A percentile compares a stretch with the other conserved stretches of the same genome.
Evolutionary conservation across 30 jellyfish, hydroid and myxozoan genomes (phyloP).

Genomic region (Chrysaora quinquecirrha): DNA sequence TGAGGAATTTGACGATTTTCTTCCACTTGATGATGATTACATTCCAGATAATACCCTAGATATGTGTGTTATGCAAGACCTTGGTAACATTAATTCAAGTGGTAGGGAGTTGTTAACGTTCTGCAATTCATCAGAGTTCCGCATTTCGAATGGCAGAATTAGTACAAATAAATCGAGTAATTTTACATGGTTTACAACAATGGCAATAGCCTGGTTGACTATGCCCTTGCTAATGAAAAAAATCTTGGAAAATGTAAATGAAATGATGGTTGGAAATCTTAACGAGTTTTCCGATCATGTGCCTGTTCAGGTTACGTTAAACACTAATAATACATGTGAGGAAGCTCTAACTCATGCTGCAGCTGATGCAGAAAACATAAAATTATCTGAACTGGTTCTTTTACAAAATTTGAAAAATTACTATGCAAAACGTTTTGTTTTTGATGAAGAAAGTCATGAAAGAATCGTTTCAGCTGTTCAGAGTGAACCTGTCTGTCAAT

Average conservation of each 20-base stretch:
- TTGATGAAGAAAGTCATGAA: not conserved
- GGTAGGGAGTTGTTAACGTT: too few relatives aligned
- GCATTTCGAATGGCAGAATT: too few relatives aligned
- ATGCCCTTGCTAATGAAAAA: not conserved
- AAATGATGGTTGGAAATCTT: not conserved
- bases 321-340: too few relatives aligned
- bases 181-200: not conserved
- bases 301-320: not conserved
- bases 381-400: too few relatives aligned
- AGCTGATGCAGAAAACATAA: too few relatives aligned
- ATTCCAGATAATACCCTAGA: not conserved
- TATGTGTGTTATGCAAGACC: not conserved
- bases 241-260: not conserved
- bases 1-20: too few relatives aligned
- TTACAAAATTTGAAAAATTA: too few relatives aligned
- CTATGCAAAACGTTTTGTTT: not conserved
- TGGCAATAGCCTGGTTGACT: not conserved
- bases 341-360: not conserved
- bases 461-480: too few relatives aligned
- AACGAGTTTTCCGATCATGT: not conserved
- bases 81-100: too few relatives aligned
- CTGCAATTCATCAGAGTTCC: not conserved
- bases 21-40: too few relatives aligned
- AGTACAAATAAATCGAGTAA: not conserved
- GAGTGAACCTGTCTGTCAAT: too few relatives aligned